phyloP scores from a whole-genome alignment of 1,140 invertebrate species.

The Drosophila pectinifera region DNA sequence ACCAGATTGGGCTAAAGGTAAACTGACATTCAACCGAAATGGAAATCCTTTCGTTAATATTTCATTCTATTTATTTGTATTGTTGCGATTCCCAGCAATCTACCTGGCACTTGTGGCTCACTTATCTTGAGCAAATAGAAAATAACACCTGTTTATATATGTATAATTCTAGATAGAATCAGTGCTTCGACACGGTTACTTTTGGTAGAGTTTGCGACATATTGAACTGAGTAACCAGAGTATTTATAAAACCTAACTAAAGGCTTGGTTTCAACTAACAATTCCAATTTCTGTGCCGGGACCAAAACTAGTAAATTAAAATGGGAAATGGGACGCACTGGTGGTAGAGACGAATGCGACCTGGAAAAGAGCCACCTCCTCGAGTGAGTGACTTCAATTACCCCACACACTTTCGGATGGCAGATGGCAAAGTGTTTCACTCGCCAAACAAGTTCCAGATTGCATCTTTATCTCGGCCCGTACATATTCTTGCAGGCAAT shows the following conservation, averaged over 20 bases:
- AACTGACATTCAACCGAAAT: slow-evolving; percentile 30
- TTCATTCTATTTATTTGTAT: slow-evolving; percentile 28
- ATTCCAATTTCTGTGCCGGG: neutral
- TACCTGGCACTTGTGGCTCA: slow-evolving; percentile 4
- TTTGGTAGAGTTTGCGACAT: too few relatives aligned
- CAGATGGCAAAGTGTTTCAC: slow-evolving; percentile 70
- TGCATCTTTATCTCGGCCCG: slow-evolving; percentile 73
- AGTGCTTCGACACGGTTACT: neutral
- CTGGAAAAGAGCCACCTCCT: slow-evolving; percentile 27
- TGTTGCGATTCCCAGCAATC: neutral
- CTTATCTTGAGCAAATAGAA: too few relatives aligned
- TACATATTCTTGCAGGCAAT: slow-evolving; percentile 81
- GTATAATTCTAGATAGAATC: neutral
- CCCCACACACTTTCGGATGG: slow-evolving; percentile 49
- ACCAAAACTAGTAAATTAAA: neutral
- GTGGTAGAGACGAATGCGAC: slow-evolving; percentile 21
- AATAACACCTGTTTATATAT: too few relatives aligned
- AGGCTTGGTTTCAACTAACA: slow-evolving; percentile 8
- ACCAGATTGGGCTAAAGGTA: slow-evolving; percentile 13
- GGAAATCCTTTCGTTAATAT: slow-evolving; percentile 18
- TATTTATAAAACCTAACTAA: too few relatives aligned
- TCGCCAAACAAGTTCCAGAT: slow-evolving; percentile 77
- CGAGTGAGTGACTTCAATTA: slow-evolving; percentile 53
- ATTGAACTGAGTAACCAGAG: too few relatives aligned
- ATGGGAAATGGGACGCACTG: neutral